phyloP scores from a whole-genome alignment of 2,113 vertebrate genomes.

The Cryptoleucopteryx plumbea region DNA sequence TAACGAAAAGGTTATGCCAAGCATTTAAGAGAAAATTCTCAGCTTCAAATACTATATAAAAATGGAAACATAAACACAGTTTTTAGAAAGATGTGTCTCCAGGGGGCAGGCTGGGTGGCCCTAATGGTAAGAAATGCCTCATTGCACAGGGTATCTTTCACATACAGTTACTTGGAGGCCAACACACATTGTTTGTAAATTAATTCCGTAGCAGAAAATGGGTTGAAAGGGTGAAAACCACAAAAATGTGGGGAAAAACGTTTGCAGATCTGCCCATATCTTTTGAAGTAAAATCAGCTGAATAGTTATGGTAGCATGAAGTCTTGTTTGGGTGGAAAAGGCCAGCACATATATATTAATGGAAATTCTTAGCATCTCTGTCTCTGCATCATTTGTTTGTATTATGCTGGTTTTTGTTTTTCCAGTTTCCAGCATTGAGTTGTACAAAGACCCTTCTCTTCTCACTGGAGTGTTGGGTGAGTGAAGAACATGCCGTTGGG shows the following conservation, averaged over 20 bases:
- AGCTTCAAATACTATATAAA: conserved; percentile 30
- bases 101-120: conserved; percentile 32
- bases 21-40: conserved; percentile 25
- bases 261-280: conserved; percentile 19
- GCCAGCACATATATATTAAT: background rate
- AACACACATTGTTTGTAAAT: conserved; percentile 59
- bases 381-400: background rate
- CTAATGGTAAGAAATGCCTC: background rate
- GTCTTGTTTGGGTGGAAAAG: conserved; percentile 2
- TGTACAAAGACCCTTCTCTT: background rate
- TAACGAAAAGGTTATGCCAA: conserved; percentile 40
- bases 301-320: background rate
- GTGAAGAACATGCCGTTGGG: background rate
- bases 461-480: background rate
- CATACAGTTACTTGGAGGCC: conserved; percentile 35
- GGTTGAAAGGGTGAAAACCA: conserved; percentile 52
- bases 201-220: conserved; percentile 43
- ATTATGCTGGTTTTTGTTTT: background rate
- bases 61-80: conserved; percentile 20
- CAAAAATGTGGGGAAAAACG: conserved; percentile 20
- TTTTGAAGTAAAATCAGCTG: conserved; percentile 52
- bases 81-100: conserved; percentile 17
- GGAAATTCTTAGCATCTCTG: background rate
- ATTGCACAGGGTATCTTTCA: conserved; percentile 39
- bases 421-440: background rate